Percentiles rank a stretch among this genome's conserved stretches.
These are phyloP conservation scores for Notodonta ziczac DNA, from an alignment of 2,888 invertebrate genomes.

Conservation along the genomic window DNA sequence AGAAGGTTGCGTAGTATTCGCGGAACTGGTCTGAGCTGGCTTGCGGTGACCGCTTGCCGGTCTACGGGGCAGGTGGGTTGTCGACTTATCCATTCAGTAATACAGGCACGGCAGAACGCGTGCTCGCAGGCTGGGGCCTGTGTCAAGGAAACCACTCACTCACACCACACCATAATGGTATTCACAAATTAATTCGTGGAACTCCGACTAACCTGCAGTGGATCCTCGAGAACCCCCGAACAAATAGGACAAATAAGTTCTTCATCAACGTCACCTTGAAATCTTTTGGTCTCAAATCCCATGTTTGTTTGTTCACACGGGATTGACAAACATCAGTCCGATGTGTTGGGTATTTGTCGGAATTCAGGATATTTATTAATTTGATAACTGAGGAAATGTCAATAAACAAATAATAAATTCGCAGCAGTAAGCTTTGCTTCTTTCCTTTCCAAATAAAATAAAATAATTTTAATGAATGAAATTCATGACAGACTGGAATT, in stretches of 20 bases:
- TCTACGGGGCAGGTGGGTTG: constrained; percentile 98
- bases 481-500: too few species aligned
- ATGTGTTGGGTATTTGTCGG: constrained; percentile 22
- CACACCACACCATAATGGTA: constrained; percentile 10
- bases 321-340: constrained; percentile 53
- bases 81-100: constrained; percentile 96
- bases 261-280: constrained; percentile 98
- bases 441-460: constrained; percentile 13
- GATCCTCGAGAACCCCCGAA: constrained; percentile 97
- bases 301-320: constrained; percentile 80
- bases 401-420: constrained; percentile 43
- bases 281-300: constrained; percentile 97
- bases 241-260: constrained; percentile 98
- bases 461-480: neutral
- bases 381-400: constrained; percentile 47
- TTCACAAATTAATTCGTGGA: constrained; percentile 9
- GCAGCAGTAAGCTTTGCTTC: constrained; percentile 30
- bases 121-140: constrained; percentile 98
- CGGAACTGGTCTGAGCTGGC: constrained; percentile 95
- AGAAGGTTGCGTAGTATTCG: constrained; percentile 96
- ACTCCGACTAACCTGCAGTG: constrained; percentile 90
- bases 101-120: constrained; percentile 97
- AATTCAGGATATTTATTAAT: constrained; percentile 38
- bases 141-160: constrained; percentile 24
- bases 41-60: constrained; percentile 94